phyloP scores from a whole-genome alignment of 1,140 invertebrate species.

The Tetramorium alpestre region DNA sequence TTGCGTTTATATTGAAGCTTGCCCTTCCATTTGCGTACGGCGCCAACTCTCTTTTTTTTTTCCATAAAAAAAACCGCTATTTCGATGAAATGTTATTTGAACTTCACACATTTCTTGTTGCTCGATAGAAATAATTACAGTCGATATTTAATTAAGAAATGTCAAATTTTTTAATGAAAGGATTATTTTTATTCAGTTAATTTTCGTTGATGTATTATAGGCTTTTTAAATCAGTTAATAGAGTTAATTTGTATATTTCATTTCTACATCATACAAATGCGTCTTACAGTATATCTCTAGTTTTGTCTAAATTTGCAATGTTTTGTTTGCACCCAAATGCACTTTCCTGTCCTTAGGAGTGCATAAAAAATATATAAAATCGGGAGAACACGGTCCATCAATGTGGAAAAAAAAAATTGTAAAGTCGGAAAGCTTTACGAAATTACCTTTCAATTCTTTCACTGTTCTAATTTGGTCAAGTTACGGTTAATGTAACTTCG shows the following conservation, averaged over 20 bases:
- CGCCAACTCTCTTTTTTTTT: background rate
- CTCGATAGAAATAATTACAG: background rate
- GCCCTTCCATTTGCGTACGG: conserved; percentile 1
- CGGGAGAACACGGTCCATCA: too few species aligned
- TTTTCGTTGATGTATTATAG: background rate
- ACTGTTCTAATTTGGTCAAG: background rate
- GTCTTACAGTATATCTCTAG: background rate
- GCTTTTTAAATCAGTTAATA: background rate
- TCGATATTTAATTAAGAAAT: background rate
- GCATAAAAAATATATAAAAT: background rate
- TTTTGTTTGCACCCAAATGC: background rate
- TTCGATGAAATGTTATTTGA: conserved; percentile 15
- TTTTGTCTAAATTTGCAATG: background rate
- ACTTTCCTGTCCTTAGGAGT: background rate
- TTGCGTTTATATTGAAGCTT: conserved; percentile 36
- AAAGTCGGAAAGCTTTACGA: background rate
- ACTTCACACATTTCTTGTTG: conserved; percentile 1
- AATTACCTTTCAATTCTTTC: background rate
- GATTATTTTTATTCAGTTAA: background rate
- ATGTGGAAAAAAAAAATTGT: background rate
- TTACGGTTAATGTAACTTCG: background rate
- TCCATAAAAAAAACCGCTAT: background rate
- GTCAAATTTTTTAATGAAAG: background rate
- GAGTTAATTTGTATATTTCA: background rate
- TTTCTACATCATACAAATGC: background rate